Conservation (phyloP, 2,113 vertebrate species). For the Hoplias malabaricus region DNA sequence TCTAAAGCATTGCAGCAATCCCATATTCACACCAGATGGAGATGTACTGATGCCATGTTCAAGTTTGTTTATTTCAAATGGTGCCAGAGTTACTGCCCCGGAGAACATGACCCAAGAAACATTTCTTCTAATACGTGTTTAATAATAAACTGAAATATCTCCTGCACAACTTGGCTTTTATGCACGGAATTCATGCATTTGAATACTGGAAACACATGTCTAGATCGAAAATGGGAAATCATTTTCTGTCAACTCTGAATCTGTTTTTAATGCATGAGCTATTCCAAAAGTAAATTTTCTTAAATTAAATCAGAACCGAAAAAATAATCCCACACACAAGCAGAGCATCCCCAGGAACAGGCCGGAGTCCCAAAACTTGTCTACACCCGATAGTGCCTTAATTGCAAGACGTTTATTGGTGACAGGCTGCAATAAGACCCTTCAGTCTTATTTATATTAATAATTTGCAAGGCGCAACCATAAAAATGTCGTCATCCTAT, state of each 20-base stretch:
- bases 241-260: background rate
- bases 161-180: background rate
- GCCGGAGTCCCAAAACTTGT: background rate
- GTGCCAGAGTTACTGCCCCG: background rate
- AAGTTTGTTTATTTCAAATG: background rate
- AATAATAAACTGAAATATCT: background rate
- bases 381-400: background rate
- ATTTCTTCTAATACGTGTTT: background rate
- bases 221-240: background rate
- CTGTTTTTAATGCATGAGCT: background rate
- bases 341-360: background rate
- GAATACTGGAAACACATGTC: background rate
- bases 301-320: background rate
- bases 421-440: background rate
- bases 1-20: constrained; percentile 29
- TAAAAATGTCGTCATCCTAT: background rate
- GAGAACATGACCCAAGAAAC: background rate
- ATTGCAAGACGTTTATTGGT: background rate
- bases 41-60: background rate
- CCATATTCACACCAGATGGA: constrained; percentile 18
- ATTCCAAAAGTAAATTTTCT: background rate
- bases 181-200: background rate
- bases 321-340: background rate
- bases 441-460: background rate
- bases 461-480: too few species aligned